Base-by-base conservation (phyloP, 2,888 invertebrate species). In the Mythimna loreyi region DNA sequence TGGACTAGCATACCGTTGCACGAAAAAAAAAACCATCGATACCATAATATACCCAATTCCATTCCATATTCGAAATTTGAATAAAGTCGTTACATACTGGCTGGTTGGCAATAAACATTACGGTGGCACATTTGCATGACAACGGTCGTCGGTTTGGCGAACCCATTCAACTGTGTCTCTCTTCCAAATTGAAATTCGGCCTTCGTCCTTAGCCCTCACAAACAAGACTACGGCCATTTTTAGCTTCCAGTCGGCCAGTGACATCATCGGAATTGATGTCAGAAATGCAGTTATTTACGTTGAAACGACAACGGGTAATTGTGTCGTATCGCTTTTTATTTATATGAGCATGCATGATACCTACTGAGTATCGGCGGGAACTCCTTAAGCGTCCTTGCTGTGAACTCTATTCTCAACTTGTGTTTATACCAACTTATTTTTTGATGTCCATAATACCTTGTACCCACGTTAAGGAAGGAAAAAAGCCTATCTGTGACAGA, bases 121-220 rank as follows among this genome's bases (percentile, higher is more conserved):
- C 67, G 69, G 79, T 74, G 77, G 71, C 71, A 83, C 75, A 88
- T 92, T 92, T 90, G 87, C 92, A 92, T 92, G 89, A 91, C 90
- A 91, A 91, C 86, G 82, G 87, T 65, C 75, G 67, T 59, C 68
- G 68, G 64, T 70, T 79, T 70, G 72, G 66, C 70, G 72, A 66
- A 80, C 75, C 78, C 80, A 81, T 85, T 84, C 79, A 81, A 82
- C 80, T 84, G 82, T 81, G 78, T 86, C 80, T 86, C 81, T 85
- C 73, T 72, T 82, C 82, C 82, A 84, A 88, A 90, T 90, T 89
- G 87, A 87, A 87, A 90, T 91, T 89, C 87, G 89, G 85, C 88
- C 88, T 89, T 87, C 88, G 86, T 89, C 87, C 88, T 86, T 85
- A 85, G 84, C 81, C 81, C 86, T 85, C 87, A 82, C 86, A 86